Conservation (phyloP, 2,797 vertebrate species). For the Phoebastria nigripes region DNA sequence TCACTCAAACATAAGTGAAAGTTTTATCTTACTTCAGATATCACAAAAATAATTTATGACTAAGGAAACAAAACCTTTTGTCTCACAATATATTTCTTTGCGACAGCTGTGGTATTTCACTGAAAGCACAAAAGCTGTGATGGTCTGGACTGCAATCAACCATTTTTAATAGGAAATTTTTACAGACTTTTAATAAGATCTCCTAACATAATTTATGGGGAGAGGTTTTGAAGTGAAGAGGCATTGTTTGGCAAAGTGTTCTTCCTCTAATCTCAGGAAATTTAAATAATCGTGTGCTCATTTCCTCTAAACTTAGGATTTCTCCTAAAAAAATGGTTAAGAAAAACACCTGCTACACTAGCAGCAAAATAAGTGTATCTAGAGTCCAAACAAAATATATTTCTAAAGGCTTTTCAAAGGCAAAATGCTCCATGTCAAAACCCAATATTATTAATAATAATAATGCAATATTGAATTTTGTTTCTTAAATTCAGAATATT, state of each 20-base stretch:
- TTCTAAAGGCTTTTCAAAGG: background rate
- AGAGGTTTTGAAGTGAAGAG: slow-evolving; percentile 91
- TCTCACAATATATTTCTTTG: slow-evolving; percentile 86
- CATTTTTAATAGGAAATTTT: slow-evolving; percentile 84
- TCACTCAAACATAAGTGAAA: slow-evolving; percentile 84
- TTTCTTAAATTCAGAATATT: background rate
- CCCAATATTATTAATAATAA: background rate
- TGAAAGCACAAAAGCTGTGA: slow-evolving; percentile 80
- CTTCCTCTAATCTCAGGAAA: slow-evolving; percentile 87
- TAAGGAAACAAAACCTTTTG: slow-evolving; percentile 83
- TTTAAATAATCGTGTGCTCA: slow-evolving; percentile 82
- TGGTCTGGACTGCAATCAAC: slow-evolving; percentile 89
- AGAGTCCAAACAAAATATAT: background rate
- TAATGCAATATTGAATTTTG: background rate
- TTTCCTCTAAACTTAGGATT: slow-evolving; percentile 78
- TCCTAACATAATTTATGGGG: slow-evolving; percentile 86
- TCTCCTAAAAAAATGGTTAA: slow-evolving; percentile 72
- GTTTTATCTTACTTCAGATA: slow-evolving; percentile 83
- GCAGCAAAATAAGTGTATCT: slow-evolving; percentile 31
- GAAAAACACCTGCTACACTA: slow-evolving; percentile 76
- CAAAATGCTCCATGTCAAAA: background rate
- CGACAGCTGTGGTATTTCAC: slow-evolving; percentile 92
- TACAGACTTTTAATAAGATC: slow-evolving; percentile 89
- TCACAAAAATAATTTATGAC: slow-evolving; percentile 81
- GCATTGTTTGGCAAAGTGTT: slow-evolving; percentile 92